Conservation (phyloP, 2,113 vertebrate genomes). For the Lagopus leucura region DNA sequence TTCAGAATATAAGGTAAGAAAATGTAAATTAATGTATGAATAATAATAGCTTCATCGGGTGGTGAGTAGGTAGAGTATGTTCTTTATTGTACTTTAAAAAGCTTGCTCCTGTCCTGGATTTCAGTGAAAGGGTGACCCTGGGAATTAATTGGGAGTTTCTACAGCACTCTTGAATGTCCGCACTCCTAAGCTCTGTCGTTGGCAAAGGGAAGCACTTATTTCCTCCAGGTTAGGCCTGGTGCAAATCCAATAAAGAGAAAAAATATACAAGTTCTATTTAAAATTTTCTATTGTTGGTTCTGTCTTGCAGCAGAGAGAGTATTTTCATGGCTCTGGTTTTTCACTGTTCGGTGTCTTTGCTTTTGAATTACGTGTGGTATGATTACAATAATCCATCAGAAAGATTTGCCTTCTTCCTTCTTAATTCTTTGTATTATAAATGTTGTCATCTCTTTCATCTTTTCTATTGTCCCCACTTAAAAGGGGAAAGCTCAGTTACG, state of each 20-base stretch:
- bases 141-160: neutral
- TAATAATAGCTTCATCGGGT: neutral
- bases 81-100: neutral
- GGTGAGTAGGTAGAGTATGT: neutral
- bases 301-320: neutral
- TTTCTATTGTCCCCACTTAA: neutral
- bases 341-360: neutral
- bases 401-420: neutral
- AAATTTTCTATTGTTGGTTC: neutral
- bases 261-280: neutral
- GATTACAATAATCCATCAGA: neutral
- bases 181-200: neutral
- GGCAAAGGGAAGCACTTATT: neutral
- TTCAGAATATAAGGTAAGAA: constrained; percentile 79
- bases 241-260: neutral
- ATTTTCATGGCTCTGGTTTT: neutral
- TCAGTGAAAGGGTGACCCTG: neutral
- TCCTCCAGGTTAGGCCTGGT: neutral
- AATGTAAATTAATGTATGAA: neutral
- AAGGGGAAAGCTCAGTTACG: neutral
- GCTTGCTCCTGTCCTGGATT: neutral
- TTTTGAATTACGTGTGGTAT: neutral
- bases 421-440: neutral
- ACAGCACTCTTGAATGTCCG: accelerated
- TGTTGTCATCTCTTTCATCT: neutral